phyloP scores from a whole-genome alignment of 30 jellyfish, hydroid and myxozoan genomes.

The Catostylus mosaicus region DNA sequence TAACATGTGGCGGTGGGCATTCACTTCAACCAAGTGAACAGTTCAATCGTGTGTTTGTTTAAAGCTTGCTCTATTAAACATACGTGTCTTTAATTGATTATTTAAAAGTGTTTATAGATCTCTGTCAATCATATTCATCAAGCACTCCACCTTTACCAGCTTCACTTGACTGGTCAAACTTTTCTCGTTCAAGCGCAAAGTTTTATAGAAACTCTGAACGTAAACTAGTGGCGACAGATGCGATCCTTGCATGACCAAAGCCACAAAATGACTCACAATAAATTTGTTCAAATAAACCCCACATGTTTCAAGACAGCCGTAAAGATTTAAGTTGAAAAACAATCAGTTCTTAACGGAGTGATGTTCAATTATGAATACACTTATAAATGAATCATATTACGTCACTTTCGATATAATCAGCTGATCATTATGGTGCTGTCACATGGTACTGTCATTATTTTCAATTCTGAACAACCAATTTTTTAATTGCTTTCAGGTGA shows the following conservation, averaged over 20 bases:
- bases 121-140: neutral
- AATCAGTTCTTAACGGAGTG: too few relatives aligned
- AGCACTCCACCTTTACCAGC: too few relatives aligned
- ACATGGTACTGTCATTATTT: too few relatives aligned
- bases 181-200: too few relatives aligned
- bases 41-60: neutral
- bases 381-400: too few relatives aligned
- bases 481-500: too few relatives aligned
- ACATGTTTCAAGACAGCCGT: neutral
- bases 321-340: neutral
- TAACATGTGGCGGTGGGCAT: conserved; percentile 8
- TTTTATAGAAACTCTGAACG: too few relatives aligned
- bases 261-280: neutral
- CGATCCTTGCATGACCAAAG: neutral
- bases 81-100: neutral
- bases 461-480: too few relatives aligned
- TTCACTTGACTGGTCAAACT: too few relatives aligned
- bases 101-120: neutral
- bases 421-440: too few relatives aligned
- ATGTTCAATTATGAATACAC: too few relatives aligned
- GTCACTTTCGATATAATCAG: too few relatives aligned
- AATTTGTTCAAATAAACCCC: neutral
- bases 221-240: conserved; percentile 1
- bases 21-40: conserved; percentile 8
- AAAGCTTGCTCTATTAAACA: neutral